A percentile compares a stretch with the other conserved stretches of the same genome.
These are phyloP conservation scores for Tholera decimalis DNA, from an alignment of 2,888 invertebrate species.

Conservation along the genomic window DNA sequence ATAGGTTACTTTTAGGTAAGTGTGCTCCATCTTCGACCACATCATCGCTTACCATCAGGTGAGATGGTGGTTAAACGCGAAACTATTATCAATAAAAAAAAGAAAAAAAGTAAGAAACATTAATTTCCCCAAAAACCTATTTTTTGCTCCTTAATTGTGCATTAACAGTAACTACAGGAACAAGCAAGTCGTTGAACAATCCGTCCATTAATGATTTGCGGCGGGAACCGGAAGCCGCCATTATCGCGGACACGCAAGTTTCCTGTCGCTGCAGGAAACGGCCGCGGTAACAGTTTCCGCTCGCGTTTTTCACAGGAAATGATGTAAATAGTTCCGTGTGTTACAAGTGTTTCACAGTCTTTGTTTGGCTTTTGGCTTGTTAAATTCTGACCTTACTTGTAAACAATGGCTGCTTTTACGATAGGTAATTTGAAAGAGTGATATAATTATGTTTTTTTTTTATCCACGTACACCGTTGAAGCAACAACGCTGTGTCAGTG, in stretches of 20 bases:
- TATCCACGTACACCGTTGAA: no score
- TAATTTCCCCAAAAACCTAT: not conserved
- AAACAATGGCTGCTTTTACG: not conserved
- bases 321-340: conserved; percentile 71
- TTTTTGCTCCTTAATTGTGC: conserved; percentile 34
- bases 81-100: no score
- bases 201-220: conserved; percentile 75
- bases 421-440: not conserved
- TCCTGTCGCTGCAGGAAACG: conserved; percentile 82
- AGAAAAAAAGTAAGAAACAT: not conserved
- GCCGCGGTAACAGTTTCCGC: conserved; percentile 83
- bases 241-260: conserved; percentile 79
- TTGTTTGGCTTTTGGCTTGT: conserved; percentile 40
- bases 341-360: conserved; percentile 47
- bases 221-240: conserved; percentile 75
- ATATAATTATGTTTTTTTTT: no score
- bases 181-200: conserved; percentile 64
- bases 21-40: no score
- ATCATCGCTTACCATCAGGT: no score
- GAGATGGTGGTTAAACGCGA: no score
- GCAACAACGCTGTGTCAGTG: no score
- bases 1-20: no score
- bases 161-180: conserved; percentile 41
- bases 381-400: conserved; percentile 2
- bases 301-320: conserved; percentile 84